These are phyloP conservation scores for Scomber scombrus DNA, from an alignment of 2,113 vertebrate genomes.

Conservation along the genomic window DNA sequence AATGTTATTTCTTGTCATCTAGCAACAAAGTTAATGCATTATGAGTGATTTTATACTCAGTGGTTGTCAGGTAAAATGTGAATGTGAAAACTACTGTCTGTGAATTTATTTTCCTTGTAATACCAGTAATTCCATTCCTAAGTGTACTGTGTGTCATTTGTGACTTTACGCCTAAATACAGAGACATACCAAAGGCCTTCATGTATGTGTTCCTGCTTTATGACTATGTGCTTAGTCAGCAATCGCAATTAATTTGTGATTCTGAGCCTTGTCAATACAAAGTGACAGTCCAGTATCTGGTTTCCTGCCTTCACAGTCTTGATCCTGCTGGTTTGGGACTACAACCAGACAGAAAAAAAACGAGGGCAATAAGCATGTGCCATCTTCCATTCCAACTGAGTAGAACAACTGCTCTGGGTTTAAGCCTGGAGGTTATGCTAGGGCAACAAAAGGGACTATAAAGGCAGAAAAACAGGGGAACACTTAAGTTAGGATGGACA, in stretches of 20 bases:
- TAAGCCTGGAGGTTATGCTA: conserved; percentile 11
- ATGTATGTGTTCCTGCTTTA: not conserved
- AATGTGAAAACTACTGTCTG: too few species aligned
- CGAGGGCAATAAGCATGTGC: not conserved
- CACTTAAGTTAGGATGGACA: not conserved
- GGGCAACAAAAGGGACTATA: conserved; percentile 21
- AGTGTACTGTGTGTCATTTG: too few species aligned
- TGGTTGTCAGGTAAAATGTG: not conserved
- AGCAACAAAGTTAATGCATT: not conserved
- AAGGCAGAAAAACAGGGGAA: conserved; percentile 10
- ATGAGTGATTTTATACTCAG: not conserved
- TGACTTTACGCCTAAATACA: not conserved
- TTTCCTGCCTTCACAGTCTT: conserved; percentile 2
- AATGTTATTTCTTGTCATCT: too few species aligned
- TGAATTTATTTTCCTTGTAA: not conserved
- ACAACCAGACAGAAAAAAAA: not conserved
- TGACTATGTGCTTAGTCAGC: not conserved
- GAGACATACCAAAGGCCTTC: too few species aligned
- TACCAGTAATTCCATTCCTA: too few species aligned
- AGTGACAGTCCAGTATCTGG: too few species aligned
- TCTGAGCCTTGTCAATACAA: not conserved
- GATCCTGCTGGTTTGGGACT: not conserved
- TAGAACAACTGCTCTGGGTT: conserved; percentile 8
- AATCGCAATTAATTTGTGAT: not conserved
- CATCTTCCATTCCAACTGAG: conserved; percentile 9